These are phyloP conservation scores for Atta texana DNA, from an alignment of 1,140 invertebrate genomes.

Conservation along the genomic window DNA sequence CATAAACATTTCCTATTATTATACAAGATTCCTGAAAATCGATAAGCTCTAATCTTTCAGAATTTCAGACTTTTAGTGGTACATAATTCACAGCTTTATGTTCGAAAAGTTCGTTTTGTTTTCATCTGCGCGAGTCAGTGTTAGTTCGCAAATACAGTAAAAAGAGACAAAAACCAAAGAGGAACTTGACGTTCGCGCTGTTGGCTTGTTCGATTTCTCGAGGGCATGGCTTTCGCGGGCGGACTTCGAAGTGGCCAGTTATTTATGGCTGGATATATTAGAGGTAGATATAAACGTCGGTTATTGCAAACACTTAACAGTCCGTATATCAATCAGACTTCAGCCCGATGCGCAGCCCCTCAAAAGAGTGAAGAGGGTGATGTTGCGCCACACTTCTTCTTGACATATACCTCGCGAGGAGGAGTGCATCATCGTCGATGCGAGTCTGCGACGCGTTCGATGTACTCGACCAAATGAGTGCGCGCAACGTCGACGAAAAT, in stretches of 20 bases:
- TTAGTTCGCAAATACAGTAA: constrained; percentile 37
- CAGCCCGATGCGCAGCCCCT: constrained; percentile 78
- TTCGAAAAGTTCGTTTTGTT: not conserved
- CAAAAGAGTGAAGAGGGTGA: constrained; percentile 76
- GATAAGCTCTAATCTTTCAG: not conserved
- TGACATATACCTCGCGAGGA: constrained; percentile 22
- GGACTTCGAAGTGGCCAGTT: constrained; percentile 81
- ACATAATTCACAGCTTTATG: constrained; percentile 3
- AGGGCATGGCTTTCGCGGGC: constrained; percentile 67
- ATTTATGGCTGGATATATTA: constrained; percentile 86
- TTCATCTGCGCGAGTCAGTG: not conserved
- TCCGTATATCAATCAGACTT: constrained; percentile 86
- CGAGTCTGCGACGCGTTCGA: constrained; percentile 48
- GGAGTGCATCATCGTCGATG: constrained; percentile 48
- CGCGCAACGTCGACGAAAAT: constrained; percentile 28
- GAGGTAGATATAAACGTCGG: constrained; percentile 85
- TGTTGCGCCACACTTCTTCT: constrained; percentile 54
- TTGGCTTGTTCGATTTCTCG: constrained; percentile 39
- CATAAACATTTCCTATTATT: not conserved
- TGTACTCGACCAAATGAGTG: constrained; percentile 30
- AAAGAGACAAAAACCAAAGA: constrained; percentile 49
- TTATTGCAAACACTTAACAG: constrained; percentile 86
- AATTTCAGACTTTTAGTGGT: not conserved
- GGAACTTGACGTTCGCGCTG: constrained; percentile 70
- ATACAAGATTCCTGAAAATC: not conserved